Evolutionary conservation across 2,113 vertebrate species (phyloP).

Genomic region (Burhinus bistriatus): DNA sequence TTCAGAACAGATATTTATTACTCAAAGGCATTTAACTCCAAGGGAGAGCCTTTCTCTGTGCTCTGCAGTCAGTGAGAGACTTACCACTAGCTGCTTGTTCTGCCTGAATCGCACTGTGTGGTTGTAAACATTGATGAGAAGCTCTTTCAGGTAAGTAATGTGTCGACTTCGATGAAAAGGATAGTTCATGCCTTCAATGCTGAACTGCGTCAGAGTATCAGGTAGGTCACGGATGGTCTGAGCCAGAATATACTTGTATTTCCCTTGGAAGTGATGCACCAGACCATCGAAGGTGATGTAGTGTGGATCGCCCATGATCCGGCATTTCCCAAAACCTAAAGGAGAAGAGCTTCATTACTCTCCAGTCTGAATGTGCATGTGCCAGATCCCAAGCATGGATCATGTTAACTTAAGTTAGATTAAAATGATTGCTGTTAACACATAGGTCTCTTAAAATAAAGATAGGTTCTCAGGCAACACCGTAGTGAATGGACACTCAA

Average conservation of each 20-base stretch:
- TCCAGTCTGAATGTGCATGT: not conserved
- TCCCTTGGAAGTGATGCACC: conserved; percentile 77
- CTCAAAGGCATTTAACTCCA: not conserved
- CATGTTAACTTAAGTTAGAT: not conserved
- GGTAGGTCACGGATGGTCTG: conserved; percentile 66
- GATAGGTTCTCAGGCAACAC: not conserved
- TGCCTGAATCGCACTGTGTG: conserved; percentile 76
- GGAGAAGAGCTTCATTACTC: not conserved
- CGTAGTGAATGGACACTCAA: not conserved
- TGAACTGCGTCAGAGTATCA: conserved; percentile 71
- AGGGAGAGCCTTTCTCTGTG: not conserved
- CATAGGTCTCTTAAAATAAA: not conserved
- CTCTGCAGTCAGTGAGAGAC: conserved; percentile 1
- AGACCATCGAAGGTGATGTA: conserved; percentile 79
- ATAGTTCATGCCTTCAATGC: conserved; percentile 73
- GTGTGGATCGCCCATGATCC: conserved; percentile 68
- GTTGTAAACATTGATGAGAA: conserved; percentile 78
- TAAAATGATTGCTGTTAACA: not conserved
- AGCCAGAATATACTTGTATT: conserved; percentile 73
- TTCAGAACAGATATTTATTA: not conserved
- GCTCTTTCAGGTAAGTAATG: conserved; percentile 62
- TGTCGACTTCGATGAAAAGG: not conserved
- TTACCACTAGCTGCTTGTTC: conserved; percentile 72
- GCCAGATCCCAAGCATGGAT: not conserved
- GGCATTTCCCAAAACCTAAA: conserved; percentile 77